Evolutionary conservation across 2,113 vertebrate genomes (phyloP).

Genomic region (Dendropsophus ebraccatus): DNA sequence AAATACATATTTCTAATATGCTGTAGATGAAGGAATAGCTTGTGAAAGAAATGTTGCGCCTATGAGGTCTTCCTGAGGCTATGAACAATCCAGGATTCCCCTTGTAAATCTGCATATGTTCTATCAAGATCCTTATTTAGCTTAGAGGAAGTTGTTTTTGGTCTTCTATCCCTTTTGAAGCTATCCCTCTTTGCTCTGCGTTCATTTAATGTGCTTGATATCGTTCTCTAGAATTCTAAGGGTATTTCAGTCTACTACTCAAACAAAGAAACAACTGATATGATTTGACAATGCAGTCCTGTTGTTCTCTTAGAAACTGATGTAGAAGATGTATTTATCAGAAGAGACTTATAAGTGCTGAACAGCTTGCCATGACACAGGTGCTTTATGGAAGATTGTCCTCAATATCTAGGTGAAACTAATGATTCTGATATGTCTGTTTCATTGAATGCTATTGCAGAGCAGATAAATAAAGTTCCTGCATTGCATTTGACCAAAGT

Average conservation of each 20-base stretch:
- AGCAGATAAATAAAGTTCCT: background rate
- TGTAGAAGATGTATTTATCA: slow-evolving; percentile 25
- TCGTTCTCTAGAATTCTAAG: slow-evolving; percentile 10
- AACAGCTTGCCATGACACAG: background rate
- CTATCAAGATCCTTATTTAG: slow-evolving; percentile 15
- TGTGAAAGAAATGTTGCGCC: slow-evolving; percentile 33
- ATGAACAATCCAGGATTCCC: slow-evolving; percentile 1
- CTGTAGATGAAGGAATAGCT: background rate
- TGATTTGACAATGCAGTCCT: slow-evolving; percentile 31
- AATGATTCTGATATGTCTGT: background rate
- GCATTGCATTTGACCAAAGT: background rate
- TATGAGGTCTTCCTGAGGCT: background rate
- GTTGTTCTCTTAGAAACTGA: slow-evolving; percentile 37
- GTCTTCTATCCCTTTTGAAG: background rate
- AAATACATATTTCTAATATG: background rate
- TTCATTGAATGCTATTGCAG: background rate
- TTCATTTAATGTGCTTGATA: background rate
- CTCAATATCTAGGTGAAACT: background rate
- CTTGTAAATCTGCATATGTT: slow-evolving; percentile 45
- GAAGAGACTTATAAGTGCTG: background rate
- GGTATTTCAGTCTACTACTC: slow-evolving; percentile 45
- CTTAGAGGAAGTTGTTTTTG: slow-evolving; percentile 7
- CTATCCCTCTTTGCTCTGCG: background rate
- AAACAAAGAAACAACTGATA: slow-evolving; percentile 20
- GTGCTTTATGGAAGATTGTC: background rate